Evolutionary conservation across 2,797 vertebrate species (phyloP), one percentile per base, ranked within the genome.

Genomic region (Pogoniulus pusillus): DNA sequence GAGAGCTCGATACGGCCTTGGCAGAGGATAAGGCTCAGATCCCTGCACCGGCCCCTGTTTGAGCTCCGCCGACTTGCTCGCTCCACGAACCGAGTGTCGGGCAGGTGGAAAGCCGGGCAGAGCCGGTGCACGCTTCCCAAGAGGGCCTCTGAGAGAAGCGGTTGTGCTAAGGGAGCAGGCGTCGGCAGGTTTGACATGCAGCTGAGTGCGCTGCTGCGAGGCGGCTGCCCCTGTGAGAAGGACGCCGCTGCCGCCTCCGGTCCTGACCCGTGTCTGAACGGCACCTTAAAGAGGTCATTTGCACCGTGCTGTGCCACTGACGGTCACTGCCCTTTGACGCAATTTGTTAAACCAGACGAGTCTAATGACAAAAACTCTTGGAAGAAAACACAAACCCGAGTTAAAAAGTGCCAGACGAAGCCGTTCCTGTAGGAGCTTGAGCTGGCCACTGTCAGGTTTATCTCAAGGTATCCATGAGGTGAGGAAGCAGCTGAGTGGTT

Each of bases 171-270:
- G 18, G 54, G 23, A 43, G 64, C n/a, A 18, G 13, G 3, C 0
- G 5, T 30, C 3, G 0, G 1, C 10, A 10, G 29, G 22, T 53
- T 8, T 27, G 43, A 47, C 47, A 23, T 1, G 1, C 5, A 1
- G 27, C 1, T 5, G 9, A 12, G 64, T 0, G 49, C 0, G 7
- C 55, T 18, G 59, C 77, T 37, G 9, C 2, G 2, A 24, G 34
- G 69, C 3, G 2, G 53, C 65, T 9, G n/a, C 15, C 45, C 1
- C 72, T 12, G 0, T 8, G 14, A 9, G 7, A 51, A 23, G 43
- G 32, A 11, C 14, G 49, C 35, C 6, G n/a, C 69, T 4, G 41
- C n/a, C 70, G 7, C 54, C 51, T 9, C 1, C 32, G 23, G 8
- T 4, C 0, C 2, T 65, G 85, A 80, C 49, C 83, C 32, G 7